Conservation (phyloP, 1,140 invertebrate species). For the Macrobrachium nipponense region DNA sequence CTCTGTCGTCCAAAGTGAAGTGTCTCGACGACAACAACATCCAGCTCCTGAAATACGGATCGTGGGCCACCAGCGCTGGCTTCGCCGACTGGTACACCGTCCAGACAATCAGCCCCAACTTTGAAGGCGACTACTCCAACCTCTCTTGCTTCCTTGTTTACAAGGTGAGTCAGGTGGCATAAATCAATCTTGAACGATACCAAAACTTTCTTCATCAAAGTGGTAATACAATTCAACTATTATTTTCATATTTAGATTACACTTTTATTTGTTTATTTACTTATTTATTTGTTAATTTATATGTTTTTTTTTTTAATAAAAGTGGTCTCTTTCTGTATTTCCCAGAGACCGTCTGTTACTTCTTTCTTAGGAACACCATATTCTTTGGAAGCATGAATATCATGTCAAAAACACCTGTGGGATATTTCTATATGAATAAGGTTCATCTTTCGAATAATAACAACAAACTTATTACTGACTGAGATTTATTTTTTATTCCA, state of each 20-base stretch:
- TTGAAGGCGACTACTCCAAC: constrained; percentile 46
- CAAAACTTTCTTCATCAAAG: not conserved
- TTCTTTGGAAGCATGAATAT: no score
- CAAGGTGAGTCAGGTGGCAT: constrained; percentile 30
- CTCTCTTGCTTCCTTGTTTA: constrained; percentile 53
- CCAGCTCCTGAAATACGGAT: constrained; percentile 55
- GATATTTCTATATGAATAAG: no score
- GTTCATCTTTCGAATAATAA: no score
- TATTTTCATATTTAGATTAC: not conserved
- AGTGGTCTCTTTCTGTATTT: no score
- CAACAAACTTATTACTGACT: no score
- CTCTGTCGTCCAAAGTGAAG: constrained; percentile 56
- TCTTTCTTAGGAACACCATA: no score
- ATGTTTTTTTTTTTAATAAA: no score
- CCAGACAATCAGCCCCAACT: constrained; percentile 54
- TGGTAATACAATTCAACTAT: no score
- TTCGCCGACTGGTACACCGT: constrained; percentile 62
- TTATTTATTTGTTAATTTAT: not conserved
- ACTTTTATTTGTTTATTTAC: not conserved
- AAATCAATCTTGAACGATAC: not conserved
- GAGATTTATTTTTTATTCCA: no score
- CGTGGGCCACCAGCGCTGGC: constrained; percentile 63
- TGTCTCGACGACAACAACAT: constrained; percentile 49
- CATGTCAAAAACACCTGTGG: no score
- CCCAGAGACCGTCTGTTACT: no score